A percentile compares a stretch with the other conserved stretches of the same genome.
Evolutionary conservation across 1,140 invertebrate species (phyloP).

Genomic region (Hestina assimilis): DNA sequence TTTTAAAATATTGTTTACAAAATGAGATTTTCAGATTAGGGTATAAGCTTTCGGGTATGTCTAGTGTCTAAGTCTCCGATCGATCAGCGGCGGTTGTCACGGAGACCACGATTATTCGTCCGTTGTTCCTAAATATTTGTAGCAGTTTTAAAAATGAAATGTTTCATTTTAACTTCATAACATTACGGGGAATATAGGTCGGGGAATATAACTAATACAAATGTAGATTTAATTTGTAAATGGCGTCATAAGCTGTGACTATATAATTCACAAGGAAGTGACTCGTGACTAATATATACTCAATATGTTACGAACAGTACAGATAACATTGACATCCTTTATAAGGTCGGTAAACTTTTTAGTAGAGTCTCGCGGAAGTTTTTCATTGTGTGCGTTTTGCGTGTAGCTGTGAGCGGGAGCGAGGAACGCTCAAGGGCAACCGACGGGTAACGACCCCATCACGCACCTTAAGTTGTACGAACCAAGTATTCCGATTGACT

Average conservation of each 20-base stretch:
- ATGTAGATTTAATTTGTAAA: too few relatives aligned
- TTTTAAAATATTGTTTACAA: too few relatives aligned
- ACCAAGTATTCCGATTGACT: constrained; percentile 14
- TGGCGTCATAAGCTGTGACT: too few relatives aligned
- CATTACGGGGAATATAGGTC: too few relatives aligned
- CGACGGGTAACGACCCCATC: constrained; percentile 62
- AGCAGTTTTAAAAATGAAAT: too few relatives aligned
- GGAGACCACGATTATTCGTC: constrained; percentile 27
- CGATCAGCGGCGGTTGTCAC: constrained; percentile 34
- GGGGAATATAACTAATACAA: too few relatives aligned
- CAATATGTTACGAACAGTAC: not conserved
- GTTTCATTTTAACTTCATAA: too few relatives aligned
- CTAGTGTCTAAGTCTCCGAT: constrained; percentile 25
- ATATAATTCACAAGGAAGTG: not conserved
- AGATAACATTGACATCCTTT: constrained; percentile 17
- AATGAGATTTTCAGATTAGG: too few relatives aligned
- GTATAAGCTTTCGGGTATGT: constrained; percentile 3
- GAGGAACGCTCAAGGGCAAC: constrained; percentile 70
- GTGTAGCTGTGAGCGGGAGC: constrained; percentile 43
- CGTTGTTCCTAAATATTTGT: not conserved
- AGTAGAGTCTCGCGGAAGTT: constrained; percentile 26
- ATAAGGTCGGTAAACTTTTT: constrained; percentile 32
- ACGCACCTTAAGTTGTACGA: constrained; percentile 33
- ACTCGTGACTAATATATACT: not conserved
- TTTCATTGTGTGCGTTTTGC: constrained; percentile 30